Conservation (phyloP, 2,888 invertebrate genomes). For the Pyrrhia umbra region DNA sequence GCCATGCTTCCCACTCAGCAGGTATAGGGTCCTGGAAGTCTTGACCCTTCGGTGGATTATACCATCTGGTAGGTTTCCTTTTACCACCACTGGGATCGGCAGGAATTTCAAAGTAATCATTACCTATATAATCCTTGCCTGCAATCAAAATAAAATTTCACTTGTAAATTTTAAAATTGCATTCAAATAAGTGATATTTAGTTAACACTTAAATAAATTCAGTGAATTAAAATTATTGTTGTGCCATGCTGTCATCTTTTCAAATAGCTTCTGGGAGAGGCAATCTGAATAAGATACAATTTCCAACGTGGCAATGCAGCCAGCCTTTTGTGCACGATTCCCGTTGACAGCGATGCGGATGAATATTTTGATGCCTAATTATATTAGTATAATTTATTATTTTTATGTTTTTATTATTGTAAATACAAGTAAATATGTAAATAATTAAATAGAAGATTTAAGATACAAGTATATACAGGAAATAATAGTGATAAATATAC, state of each 20-base stretch:
- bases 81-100: slow-evolving; percentile 92
- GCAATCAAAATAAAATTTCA: slow-evolving; percentile 62
- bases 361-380: too few relatives aligned
- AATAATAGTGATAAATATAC: too few relatives aligned
- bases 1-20: slow-evolving; percentile 97
- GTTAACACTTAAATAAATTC: too few relatives aligned
- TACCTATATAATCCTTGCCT: slow-evolving; percentile 95
- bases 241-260: background rate
- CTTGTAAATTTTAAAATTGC: background rate
- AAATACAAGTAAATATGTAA: too few relatives aligned
- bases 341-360: too few relatives aligned
- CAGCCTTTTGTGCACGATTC: too few relatives aligned
- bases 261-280: background rate
- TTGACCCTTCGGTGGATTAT: slow-evolving; percentile 91
- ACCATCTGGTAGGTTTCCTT: slow-evolving; percentile 93
- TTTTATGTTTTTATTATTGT: too few relatives aligned
- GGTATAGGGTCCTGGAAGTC: slow-evolving; percentile 94
- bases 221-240: background rate
- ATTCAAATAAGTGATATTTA: background rate
- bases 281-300: background rate
- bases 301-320: too few relatives aligned
- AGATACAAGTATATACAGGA: too few relatives aligned
- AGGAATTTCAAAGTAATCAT: slow-evolving; percentile 95
- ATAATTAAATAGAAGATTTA: too few relatives aligned
- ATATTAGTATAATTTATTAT: too few relatives aligned